Percentiles rank a stretch among this genome's conserved stretches.
Evolutionary conservation across 2,113 vertebrate genomes (phyloP).

Genomic region (Spizaetus ornatus): DNA sequence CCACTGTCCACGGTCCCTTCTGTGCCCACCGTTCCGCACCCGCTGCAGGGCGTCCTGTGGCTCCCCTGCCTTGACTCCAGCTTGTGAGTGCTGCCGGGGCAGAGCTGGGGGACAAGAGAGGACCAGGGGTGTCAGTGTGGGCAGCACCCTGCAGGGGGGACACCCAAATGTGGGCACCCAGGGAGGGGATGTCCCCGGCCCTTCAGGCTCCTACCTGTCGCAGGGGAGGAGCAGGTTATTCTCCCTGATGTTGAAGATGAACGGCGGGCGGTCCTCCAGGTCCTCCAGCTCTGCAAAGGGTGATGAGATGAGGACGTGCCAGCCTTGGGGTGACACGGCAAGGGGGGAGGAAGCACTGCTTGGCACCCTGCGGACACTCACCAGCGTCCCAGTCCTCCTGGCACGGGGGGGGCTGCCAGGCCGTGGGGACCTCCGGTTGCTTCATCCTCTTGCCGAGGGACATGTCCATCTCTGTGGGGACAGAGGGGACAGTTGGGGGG

Average conservation of each 20-base stretch:
- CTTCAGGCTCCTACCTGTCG: not conserved
- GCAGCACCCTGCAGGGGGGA: not conserved
- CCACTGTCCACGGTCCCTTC: fast-evolving
- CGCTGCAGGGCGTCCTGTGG: fast-evolving
- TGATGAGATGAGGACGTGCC: fast-evolving
- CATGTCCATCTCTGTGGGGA: fast-evolving
- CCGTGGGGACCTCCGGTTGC: not conserved
- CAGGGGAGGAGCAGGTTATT: not conserved
- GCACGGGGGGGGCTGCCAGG: not conserved
- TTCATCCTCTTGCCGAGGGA: no score
- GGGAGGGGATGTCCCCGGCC: not conserved
- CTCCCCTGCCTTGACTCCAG: no score
- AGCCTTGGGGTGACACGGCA: not conserved
- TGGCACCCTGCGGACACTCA: not conserved
- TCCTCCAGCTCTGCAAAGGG: not conserved
- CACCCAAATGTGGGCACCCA: not conserved
- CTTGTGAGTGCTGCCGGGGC: not conserved
- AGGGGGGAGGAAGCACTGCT: no score
- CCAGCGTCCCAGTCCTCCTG: slow-evolving; percentile 52
- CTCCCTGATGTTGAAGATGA: not conserved
- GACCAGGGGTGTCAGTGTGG: fast-evolving
- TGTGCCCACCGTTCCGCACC: fast-evolving
- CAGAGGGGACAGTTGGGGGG: not conserved
- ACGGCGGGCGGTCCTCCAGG: not conserved
- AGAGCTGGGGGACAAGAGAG: not conserved